phyloP scores from a whole-genome alignment of 2,113 vertebrate species.

The Isichthys henryi region DNA sequence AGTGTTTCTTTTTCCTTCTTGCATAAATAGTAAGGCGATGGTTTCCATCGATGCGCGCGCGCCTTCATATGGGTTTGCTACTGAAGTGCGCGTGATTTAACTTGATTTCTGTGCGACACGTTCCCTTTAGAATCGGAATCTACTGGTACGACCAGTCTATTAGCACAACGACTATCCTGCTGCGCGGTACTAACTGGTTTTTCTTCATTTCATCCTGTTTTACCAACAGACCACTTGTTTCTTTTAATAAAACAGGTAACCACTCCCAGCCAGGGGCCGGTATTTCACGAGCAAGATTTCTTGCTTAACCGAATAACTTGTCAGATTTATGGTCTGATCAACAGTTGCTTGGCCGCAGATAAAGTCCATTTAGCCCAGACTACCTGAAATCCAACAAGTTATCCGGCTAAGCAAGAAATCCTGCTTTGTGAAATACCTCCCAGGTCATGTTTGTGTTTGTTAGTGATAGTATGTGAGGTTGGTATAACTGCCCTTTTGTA shows the following conservation, averaged over 20 bases:
- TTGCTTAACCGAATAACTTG: no score
- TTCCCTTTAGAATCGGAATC: background rate
- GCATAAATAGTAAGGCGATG: background rate
- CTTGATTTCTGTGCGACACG: background rate
- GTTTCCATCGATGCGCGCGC: background rate
- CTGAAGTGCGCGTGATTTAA: background rate
- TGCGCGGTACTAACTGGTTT: background rate
- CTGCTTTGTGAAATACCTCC: no score
- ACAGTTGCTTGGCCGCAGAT: no score
- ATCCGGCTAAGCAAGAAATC: no score
- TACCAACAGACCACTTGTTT: background rate
- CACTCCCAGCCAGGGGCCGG: background rate
- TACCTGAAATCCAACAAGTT: no score
- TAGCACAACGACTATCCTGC: background rate
- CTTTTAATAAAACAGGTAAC: slow-evolving; percentile 13
- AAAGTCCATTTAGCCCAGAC: no score
- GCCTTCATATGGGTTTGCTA: background rate
- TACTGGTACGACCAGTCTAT: background rate
- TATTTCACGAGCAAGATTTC: no score
- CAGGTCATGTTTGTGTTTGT: background rate
- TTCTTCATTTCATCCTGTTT: background rate
- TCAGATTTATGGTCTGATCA: no score
- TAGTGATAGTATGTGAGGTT: background rate
- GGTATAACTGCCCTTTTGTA: background rate
- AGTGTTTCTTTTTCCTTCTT: background rate